Conservation (phyloP, 2,888 invertebrate genomes). For the Pseudanteris insignis region DNA sequence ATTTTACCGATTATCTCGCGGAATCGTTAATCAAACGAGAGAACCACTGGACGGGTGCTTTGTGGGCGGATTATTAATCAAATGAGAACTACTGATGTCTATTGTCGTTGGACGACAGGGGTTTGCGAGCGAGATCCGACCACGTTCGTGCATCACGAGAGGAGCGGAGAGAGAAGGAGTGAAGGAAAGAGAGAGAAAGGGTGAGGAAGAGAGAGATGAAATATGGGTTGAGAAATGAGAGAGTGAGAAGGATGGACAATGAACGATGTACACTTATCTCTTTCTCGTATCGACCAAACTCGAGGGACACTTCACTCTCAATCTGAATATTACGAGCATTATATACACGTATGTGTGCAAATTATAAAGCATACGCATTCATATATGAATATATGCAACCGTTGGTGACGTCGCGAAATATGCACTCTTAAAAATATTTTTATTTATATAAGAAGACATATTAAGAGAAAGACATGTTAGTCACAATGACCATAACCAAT, state of each 20-base stretch:
- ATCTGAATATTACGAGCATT: too few species aligned
- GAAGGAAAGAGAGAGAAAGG: constrained; percentile 21
- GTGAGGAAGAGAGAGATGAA: constrained; percentile 35
- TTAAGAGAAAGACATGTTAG: too few species aligned
- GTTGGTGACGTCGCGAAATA: too few species aligned
- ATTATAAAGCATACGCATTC: too few species aligned
- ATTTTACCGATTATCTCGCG: constrained; percentile 30
- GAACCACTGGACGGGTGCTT: constrained; percentile 62
- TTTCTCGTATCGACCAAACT: constrained; percentile 56
- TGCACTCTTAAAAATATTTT: too few species aligned
- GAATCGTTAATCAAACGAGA: constrained; percentile 65
- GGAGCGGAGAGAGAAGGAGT: constrained; percentile 34
- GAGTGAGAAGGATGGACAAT: constrained; percentile 17
- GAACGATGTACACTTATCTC: constrained; percentile 39
- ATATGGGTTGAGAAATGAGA: constrained; percentile 34
- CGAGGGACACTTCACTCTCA: constrained; percentile 45
- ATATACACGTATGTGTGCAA: constrained; percentile 15
- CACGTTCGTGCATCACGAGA: constrained; percentile 23
- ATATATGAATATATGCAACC: too few species aligned
- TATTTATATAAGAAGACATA: too few species aligned
- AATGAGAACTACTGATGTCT: constrained; percentile 65
- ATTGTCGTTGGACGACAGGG: constrained; percentile 60
- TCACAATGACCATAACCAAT: too few species aligned
- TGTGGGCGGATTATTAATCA: constrained; percentile 66
- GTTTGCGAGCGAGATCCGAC: constrained; percentile 50